Conservation (phyloP, 2,888 invertebrate genomes). For the Acrobasis suavella region DNA sequence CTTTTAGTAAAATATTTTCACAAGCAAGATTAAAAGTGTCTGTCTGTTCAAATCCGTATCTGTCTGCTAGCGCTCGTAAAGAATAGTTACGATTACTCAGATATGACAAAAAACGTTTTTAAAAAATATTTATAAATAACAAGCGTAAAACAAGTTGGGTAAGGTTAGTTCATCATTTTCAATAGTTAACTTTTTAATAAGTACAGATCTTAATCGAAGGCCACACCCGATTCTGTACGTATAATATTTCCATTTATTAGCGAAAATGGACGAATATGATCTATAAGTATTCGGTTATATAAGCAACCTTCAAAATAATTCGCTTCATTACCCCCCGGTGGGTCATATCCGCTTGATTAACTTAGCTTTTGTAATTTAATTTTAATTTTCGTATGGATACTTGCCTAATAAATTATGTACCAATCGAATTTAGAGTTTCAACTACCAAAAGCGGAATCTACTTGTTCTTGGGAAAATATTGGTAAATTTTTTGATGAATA, state of each 20-base stretch:
- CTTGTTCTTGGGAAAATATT: too few species aligned
- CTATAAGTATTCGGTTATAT: conserved; percentile 9
- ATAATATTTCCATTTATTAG: conserved; percentile 18
- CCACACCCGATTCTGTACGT: conserved; percentile 7
- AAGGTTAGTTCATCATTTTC: neutral
- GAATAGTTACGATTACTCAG: too few species aligned
- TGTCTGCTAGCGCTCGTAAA: too few species aligned
- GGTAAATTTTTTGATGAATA: too few species aligned
- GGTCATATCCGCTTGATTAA: neutral
- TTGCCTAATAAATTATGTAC: too few species aligned
- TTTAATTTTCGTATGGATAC: neutral
- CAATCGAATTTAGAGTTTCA: too few species aligned
- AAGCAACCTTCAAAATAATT: conserved; percentile 13
- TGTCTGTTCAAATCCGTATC: too few species aligned
- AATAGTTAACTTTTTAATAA: neutral
- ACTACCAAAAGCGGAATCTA: too few species aligned
- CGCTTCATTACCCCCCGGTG: conserved; percentile 4
- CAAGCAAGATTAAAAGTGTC: too few species aligned
- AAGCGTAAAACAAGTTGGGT: conserved; percentile 2
- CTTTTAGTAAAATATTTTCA: too few species aligned
- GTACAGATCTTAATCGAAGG: conserved; percentile 4
- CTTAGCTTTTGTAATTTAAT: neutral
- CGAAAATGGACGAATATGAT: conserved; percentile 11
- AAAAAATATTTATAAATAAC: neutral
- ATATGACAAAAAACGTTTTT: too few species aligned